Percentiles rank a stretch among this genome's conserved stretches.
phyloP scores from a whole-genome alignment of 1,140 invertebrate species.

The Conus ventricosus region DNA sequence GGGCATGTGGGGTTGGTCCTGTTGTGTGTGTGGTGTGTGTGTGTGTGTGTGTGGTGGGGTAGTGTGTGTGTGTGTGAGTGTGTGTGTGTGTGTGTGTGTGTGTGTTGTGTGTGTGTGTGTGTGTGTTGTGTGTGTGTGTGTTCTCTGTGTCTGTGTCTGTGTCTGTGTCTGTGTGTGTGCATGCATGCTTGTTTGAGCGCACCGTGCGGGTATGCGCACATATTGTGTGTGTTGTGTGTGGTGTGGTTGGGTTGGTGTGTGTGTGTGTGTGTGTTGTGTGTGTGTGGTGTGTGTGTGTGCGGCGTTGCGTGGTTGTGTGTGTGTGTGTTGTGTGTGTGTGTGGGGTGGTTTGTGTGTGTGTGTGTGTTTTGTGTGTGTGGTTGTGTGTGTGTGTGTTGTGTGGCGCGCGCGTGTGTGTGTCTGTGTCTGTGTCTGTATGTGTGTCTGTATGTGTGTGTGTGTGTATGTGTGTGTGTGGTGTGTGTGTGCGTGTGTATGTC shows the following conservation, averaged over 20 bases:
- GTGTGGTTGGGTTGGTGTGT: neutral
- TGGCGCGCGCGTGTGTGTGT: too few species aligned
- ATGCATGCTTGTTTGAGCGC: too few species aligned
- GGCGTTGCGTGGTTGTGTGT: neutral
- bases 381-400: neutral
- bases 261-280: neutral
- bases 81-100: constrained; percentile 9
- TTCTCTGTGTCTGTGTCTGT: too few species aligned
- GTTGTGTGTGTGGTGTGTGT: too few species aligned
- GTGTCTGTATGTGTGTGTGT: neutral
- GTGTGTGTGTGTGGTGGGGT: too few species aligned
- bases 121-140: too few species aligned
- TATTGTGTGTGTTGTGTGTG: neutral
- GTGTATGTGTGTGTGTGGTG: neutral
- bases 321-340: neutral
- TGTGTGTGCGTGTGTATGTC: neutral
- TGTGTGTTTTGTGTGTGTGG: neutral
- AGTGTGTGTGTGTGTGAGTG: neutral
- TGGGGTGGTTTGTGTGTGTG: neutral
- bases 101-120: neutral
- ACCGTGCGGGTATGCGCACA: too few species aligned
- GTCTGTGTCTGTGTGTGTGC: too few species aligned
- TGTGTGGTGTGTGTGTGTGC: neutral
- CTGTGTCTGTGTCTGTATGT: neutral
- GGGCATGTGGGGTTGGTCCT: too few species aligned